Conservation (phyloP, 2,113 vertebrate genomes). For the Arvicanthis niloticus region DNA sequence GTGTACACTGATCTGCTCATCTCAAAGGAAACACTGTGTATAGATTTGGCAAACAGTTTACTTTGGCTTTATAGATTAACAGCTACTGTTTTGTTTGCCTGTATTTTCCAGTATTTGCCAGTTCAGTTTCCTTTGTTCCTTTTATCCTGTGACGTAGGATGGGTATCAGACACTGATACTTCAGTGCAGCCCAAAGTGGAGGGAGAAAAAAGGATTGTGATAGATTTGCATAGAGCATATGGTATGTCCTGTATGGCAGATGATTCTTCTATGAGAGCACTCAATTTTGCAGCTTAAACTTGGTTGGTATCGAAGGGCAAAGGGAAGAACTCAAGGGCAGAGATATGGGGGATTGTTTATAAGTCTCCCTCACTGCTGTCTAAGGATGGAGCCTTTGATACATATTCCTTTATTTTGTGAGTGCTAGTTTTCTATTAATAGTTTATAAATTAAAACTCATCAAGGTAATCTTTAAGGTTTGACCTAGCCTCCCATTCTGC, state of each 20-base stretch:
- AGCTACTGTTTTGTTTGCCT: conserved; percentile 8
- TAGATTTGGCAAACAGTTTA: conserved; percentile 25
- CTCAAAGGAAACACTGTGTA: conserved; percentile 11
- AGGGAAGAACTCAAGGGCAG: background rate
- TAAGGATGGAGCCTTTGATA: background rate
- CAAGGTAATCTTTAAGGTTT: background rate
- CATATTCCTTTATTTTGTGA: background rate
- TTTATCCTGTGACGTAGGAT: background rate
- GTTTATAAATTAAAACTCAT: background rate
- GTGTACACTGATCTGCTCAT: conserved; percentile 47
- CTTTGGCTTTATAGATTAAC: background rate
- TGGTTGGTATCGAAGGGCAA: background rate
- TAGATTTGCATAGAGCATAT: background rate
- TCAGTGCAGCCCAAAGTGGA: background rate
- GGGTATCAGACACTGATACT: background rate
- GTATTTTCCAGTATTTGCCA: background rate
- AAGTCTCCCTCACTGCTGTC: background rate
- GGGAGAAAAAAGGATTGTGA: background rate
- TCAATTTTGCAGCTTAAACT: background rate
- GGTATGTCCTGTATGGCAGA: background rate
- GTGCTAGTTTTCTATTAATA: background rate
- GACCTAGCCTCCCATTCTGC: background rate
- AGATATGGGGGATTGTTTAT: background rate
- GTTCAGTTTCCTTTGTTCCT: conserved; percentile 19
- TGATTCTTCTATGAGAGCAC: background rate